Base-by-base conservation (phyloP, 2,888 invertebrate species). In the Unio delphinus region DNA sequence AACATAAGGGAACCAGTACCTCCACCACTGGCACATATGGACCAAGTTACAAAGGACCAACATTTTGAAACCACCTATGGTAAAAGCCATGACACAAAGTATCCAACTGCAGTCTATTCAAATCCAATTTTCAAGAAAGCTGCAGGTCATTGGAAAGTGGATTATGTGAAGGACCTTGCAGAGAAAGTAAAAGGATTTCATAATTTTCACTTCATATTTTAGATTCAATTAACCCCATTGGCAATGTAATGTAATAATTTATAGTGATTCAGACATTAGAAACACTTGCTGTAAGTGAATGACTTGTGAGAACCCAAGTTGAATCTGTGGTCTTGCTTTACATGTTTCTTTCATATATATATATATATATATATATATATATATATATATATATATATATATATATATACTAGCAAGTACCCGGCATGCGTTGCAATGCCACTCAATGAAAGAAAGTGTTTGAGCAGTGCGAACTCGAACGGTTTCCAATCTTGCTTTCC, bases 71-170 rank as follows among this genome's bases (percentile, higher is more conserved):
- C 90, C 54, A 90, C 89, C 18, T 86, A 87, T 63, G 88, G 88
- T 45, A 79, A 79, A 64, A 78, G 78, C 63, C 89, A 89, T 78
- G 90, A 90, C 75, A 73, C 72, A 61, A 90, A 90, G 76, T 86
- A 85, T 64, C 81, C 83, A n/a, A 86, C 81, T 30, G 79, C 80
- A 20, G 71, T 82, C 15, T 89, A 88, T 64, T 80, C 83, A 20
- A 85, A 89, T 66, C 80, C 86, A 20, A 67, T 83, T n/a, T 88
- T 88, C 70, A 81, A 82, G 69, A 88, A 89, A 73, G 88, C 89
- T n/a, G 89, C 90, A 17, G 89, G 87, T 45, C 88, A 87, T 69
- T 89, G 86, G 85, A 89, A 88, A 73, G 87, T 89, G 26, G 78
- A 87, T 67, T 90, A 89, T 80, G 84, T 88, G 28, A 89, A 89